Percentiles rank a stretch among this genome's conserved stretches.
Evolutionary conservation across 35 echinoderm and acorn worm species (phyloP).

Genomic region (Lytechinus pictus): DNA sequence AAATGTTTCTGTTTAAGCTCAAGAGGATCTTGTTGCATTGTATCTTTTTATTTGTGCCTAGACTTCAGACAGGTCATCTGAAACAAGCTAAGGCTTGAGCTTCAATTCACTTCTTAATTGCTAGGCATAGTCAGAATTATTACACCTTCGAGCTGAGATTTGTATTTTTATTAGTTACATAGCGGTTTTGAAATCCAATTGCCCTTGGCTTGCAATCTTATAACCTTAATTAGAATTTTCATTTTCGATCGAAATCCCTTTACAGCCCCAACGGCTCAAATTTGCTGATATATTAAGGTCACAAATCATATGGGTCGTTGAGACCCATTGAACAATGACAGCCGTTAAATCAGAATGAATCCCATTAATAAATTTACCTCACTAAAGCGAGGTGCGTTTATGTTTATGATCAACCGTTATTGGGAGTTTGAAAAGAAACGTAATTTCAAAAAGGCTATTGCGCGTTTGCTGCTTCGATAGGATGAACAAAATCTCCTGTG

Average conservation of each 20-base stretch:
- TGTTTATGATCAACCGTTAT: no score
- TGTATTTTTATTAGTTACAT: background rate
- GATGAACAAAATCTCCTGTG: no score
- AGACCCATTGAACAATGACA: background rate
- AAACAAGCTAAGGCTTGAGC: background rate
- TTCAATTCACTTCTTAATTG: background rate
- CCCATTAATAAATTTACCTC: no score
- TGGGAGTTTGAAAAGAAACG: no score
- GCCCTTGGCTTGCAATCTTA: background rate
- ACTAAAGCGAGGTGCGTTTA: no score
- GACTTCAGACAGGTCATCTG: background rate
- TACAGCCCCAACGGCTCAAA: background rate
- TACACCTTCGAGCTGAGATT: background rate
- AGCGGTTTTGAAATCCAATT: background rate
- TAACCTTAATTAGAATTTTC: background rate
- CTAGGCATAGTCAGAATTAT: background rate
- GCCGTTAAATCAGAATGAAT: background rate
- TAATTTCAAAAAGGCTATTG: no score
- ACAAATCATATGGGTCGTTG: background rate
- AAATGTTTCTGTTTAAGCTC: no score
- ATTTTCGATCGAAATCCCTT: background rate
- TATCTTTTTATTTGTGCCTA: no score
- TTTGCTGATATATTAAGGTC: background rate
- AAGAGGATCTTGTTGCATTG: no score
- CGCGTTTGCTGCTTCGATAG: no score